phyloP scores from a whole-genome alignment of 2,888 invertebrate species.

The Halictus ligatus region DNA sequence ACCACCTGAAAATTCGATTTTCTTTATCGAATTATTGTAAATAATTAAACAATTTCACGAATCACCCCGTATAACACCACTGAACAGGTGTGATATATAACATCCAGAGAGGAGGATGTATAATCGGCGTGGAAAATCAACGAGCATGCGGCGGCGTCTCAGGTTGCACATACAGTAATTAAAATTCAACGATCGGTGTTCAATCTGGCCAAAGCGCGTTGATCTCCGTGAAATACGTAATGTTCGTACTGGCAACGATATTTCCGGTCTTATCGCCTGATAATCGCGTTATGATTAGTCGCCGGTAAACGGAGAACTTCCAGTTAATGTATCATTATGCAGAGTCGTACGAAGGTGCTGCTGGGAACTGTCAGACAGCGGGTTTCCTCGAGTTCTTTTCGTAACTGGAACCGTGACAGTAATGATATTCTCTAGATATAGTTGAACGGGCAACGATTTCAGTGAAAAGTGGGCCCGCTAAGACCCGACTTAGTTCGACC shows the following conservation, averaged over 20 bases:
- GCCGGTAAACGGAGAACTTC: constrained; percentile 51
- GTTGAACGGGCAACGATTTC: not conserved
- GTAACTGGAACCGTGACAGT: constrained; percentile 47
- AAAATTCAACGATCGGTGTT: constrained; percentile 60
- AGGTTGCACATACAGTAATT: constrained; percentile 57
- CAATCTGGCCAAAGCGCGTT: constrained; percentile 41
- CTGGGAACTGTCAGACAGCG: constrained; percentile 41
- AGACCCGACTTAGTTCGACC: no score
- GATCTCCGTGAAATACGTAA: constrained; percentile 53
- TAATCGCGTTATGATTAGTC: constrained; percentile 55
- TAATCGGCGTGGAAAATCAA: constrained; percentile 63
- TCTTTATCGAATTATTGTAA: not conserved
- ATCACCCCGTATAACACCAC: constrained; percentile 8
- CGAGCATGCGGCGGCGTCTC: constrained; percentile 45
- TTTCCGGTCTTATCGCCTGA: constrained; percentile 41
- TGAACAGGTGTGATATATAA: constrained; percentile 43
- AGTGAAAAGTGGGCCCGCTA: not conserved
- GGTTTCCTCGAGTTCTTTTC: constrained; percentile 35
- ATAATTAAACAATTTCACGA: not conserved
- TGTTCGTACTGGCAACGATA: constrained; percentile 34
- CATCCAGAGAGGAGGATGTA: constrained; percentile 18
- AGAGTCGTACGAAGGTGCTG: constrained; percentile 33
- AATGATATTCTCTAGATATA: constrained; percentile 19
- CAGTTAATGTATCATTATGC: constrained; percentile 53
- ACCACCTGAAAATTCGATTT: not conserved